These are phyloP conservation scores for Danio tinwini DNA, from an alignment of 2,797 vertebrate genomes.

Conservation along the genomic window DNA sequence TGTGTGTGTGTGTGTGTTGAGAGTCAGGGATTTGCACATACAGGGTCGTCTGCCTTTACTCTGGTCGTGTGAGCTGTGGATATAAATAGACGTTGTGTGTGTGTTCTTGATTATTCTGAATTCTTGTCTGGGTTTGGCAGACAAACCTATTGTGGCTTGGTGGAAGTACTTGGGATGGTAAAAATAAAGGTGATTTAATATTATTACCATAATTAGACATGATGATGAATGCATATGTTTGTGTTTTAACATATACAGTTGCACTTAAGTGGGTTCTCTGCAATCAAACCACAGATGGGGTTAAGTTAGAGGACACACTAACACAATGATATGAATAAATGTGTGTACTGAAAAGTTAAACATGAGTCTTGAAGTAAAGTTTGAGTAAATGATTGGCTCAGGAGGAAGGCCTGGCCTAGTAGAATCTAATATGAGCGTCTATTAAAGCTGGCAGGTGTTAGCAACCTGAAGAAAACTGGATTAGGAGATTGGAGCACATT, in stretches of 20 bases:
- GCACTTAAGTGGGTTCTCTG: slow-evolving; percentile 14
- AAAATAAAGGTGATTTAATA: slow-evolving; percentile 69
- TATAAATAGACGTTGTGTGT: slow-evolving; percentile 50
- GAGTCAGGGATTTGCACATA: slow-evolving; percentile 50
- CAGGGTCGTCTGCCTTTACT: slow-evolving; percentile 49
- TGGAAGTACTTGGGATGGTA: slow-evolving; percentile 65
- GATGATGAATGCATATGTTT: slow-evolving; percentile 21
- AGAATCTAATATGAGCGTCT: slow-evolving; percentile 32
- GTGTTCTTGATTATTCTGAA: slow-evolving; percentile 43
- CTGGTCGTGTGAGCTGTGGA: slow-evolving; percentile 29
- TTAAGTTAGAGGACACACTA: slow-evolving; percentile 28
- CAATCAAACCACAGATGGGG: slow-evolving; percentile 21
- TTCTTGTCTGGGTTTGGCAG: slow-evolving; percentile 61
- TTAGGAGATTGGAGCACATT: slow-evolving; percentile 33
- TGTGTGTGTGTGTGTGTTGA: slow-evolving; percentile 33
- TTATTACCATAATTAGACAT: slow-evolving; percentile 58
- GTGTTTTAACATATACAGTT: not conserved
- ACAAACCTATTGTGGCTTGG: slow-evolving; percentile 60
- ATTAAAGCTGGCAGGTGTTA: slow-evolving; percentile 31
- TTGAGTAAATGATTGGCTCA: slow-evolving; percentile 14
- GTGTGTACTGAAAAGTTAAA: not conserved
- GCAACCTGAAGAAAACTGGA: slow-evolving; percentile 30
- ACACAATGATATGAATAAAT: not conserved
- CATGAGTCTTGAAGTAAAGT: slow-evolving; percentile 6
- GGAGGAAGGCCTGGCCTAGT: not conserved